Percentiles rank a stretch among this genome's conserved stretches.
Evolutionary conservation across 2,888 invertebrate species (phyloP).

Genomic region (Cheilosia vulpina): DNA sequence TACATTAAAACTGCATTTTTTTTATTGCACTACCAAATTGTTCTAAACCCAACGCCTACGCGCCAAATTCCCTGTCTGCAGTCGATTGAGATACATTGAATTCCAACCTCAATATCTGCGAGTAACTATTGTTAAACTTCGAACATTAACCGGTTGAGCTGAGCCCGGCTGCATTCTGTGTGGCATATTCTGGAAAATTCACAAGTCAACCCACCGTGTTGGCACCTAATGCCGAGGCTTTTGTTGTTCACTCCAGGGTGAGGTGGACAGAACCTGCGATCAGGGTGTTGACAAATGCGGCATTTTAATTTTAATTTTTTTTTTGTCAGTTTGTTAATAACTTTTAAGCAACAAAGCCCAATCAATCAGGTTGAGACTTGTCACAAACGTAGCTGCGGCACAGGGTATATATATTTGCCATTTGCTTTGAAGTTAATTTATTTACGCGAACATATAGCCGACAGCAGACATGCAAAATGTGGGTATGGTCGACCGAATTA

Average conservation of each 20-base stretch:
- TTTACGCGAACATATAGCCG: constrained; percentile 24
- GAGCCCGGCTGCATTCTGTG: constrained; percentile 37
- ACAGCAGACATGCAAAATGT: constrained; percentile 49
- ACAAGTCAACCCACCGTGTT: constrained; percentile 63
- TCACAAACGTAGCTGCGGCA: constrained; percentile 2
- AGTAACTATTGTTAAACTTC: constrained; percentile 45
- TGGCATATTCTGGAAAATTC: constrained; percentile 36
- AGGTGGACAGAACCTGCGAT: constrained; percentile 25
- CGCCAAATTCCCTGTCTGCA: constrained; percentile 57
- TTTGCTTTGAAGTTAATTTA: constrained; percentile 55
- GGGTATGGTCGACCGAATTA: constrained; percentile 56
- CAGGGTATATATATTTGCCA: constrained; percentile 12
- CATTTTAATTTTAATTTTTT: constrained; percentile 5
- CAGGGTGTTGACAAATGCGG: constrained; percentile 56
- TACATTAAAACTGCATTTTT: neutral
- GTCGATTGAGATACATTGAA: constrained; percentile 68
- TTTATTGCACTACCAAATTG: constrained; percentile 11
- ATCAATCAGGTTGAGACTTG: constrained; percentile 59
- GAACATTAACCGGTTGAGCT: constrained; percentile 42
- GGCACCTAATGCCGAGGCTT: constrained; percentile 43
- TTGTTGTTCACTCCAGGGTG: neutral
- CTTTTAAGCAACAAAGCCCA: constrained; percentile 2
- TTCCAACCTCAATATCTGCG: constrained; percentile 58
- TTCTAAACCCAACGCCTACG: constrained; percentile 55
- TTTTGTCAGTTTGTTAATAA: constrained; percentile 16